These are phyloP conservation scores for Drosophila sordidapex DNA, from an alignment of 2,888 invertebrate genomes.

Conservation along the genomic window DNA sequence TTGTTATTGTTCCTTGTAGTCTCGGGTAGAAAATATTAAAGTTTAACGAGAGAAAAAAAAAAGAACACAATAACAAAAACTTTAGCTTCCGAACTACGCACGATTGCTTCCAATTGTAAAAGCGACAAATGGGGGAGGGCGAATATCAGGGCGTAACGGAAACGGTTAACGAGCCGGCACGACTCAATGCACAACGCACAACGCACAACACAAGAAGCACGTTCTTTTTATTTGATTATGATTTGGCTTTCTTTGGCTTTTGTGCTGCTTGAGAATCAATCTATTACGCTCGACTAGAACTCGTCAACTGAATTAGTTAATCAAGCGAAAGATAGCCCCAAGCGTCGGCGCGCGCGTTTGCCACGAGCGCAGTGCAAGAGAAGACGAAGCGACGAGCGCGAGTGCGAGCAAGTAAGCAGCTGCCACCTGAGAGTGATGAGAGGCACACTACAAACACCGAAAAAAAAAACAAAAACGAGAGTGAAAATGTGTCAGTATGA, in stretches of 20 bases:
- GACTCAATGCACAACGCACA: constrained; percentile 24
- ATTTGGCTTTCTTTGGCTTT: constrained; percentile 19
- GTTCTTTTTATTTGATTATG: constrained; percentile 6
- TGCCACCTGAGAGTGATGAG: constrained; percentile 27
- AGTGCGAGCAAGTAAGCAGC: constrained; percentile 17
- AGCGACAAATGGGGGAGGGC: neutral
- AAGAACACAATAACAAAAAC: constrained; percentile 7
- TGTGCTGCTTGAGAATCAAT: constrained; percentile 54
- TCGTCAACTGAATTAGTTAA: constrained; percentile 83
- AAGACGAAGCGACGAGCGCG: constrained; percentile 14
- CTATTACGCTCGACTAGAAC: constrained; percentile 82
- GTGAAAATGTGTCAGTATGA: constrained; percentile 54
- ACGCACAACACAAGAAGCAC: constrained; percentile 12
- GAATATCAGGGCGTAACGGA: constrained; percentile 46
- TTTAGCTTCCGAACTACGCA: constrained; percentile 50
- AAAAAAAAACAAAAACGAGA: constrained; percentile 41
- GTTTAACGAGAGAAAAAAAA: constrained; percentile 32
- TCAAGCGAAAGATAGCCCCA: constrained; percentile 77
- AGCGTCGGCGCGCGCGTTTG: constrained; percentile 52
- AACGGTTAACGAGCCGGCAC: constrained; percentile 54
- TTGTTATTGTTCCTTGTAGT: constrained; percentile 17
- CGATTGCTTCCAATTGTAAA: constrained; percentile 21
- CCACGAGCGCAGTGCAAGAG: constrained; percentile 22
- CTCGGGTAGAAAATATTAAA: constrained; percentile 30
- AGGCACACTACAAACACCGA: constrained; percentile 10